These are phyloP conservation scores for Rhizomys pruinosus DNA, from an alignment of 2,113 vertebrate species.

Conservation along the genomic window DNA sequence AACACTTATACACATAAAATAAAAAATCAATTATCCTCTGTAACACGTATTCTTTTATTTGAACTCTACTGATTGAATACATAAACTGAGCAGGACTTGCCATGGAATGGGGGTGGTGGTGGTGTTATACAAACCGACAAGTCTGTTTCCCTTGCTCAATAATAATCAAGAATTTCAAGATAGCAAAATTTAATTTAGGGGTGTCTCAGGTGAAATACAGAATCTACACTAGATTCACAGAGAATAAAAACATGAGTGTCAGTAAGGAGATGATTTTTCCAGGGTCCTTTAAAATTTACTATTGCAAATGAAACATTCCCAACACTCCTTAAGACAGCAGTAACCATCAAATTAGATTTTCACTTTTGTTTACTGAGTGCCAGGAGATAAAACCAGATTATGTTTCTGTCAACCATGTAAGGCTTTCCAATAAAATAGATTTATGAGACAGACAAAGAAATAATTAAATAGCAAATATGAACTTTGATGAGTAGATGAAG, in stretches of 20 bases:
- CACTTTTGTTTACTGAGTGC: constrained; percentile 57
- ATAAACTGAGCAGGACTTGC: background rate
- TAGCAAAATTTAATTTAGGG: background rate
- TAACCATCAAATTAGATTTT: constrained; percentile 11
- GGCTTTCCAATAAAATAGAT: constrained; percentile 55
- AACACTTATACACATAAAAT: background rate
- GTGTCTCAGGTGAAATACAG: background rate
- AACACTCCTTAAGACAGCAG: constrained; percentile 20
- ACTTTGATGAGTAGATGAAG: constrained; percentile 56
- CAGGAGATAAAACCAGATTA: constrained; percentile 68
- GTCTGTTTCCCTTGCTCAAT: background rate
- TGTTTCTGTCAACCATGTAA: constrained; percentile 51
- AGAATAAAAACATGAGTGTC: constrained; percentile 45
- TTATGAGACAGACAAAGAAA: constrained; percentile 65
- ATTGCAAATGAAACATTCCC: constrained; percentile 57
- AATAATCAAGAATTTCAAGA: background rate
- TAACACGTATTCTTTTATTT: background rate
- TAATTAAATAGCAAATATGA: constrained; percentile 56
- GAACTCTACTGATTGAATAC: background rate
- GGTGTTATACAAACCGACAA: background rate
- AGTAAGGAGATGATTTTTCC: background rate
- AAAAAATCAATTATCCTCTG: background rate
- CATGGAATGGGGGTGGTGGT: background rate
- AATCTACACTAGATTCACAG: constrained; percentile 43
- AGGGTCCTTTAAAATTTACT: constrained; percentile 35